Conservation (phyloP, 2,888 invertebrate genomes). For the Melipona beecheii region DNA sequence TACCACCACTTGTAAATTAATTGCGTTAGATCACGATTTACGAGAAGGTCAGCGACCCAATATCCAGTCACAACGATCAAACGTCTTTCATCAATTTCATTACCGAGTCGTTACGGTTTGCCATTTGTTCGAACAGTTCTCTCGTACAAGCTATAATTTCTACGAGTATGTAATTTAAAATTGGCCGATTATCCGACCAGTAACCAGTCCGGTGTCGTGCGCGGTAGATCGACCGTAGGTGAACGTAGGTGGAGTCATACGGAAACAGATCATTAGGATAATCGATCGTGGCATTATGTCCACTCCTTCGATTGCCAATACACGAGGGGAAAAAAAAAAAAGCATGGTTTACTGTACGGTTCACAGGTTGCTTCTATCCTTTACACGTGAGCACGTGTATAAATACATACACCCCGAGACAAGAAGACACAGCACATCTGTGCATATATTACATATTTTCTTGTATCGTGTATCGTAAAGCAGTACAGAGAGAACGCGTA, state of each 20-base stretch:
- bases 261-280: slow-evolving; percentile 59
- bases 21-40: background rate
- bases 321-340: slow-evolving; percentile 18
- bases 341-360: slow-evolving; percentile 24
- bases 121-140: slow-evolving; percentile 9
- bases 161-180: slow-evolving; percentile 22
- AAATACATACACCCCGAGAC: too few relatives aligned
- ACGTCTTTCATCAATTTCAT: background rate
- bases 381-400: too few relatives aligned
- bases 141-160: slow-evolving; percentile 30
- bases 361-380: background rate
- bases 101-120: slow-evolving; percentile 3
- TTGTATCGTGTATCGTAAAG: too few relatives aligned
- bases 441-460: too few relatives aligned
- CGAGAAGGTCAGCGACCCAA: background rate
- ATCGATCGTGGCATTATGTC: slow-evolving; percentile 47
- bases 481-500: too few relatives aligned
- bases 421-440: too few relatives aligned
- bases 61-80: background rate
- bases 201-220: slow-evolving; percentile 18
- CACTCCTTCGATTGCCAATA: slow-evolving; percentile 29
- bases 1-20: background rate
- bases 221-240: slow-evolving; percentile 8
- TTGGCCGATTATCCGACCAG: slow-evolving; percentile 48
- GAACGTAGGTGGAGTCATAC: slow-evolving; percentile 45